Evolutionary conservation across 2,797 vertebrate species (phyloP), one percentile per base, ranked within the genome.

Genomic region (Hippoglossus hippoglossus): DNA sequence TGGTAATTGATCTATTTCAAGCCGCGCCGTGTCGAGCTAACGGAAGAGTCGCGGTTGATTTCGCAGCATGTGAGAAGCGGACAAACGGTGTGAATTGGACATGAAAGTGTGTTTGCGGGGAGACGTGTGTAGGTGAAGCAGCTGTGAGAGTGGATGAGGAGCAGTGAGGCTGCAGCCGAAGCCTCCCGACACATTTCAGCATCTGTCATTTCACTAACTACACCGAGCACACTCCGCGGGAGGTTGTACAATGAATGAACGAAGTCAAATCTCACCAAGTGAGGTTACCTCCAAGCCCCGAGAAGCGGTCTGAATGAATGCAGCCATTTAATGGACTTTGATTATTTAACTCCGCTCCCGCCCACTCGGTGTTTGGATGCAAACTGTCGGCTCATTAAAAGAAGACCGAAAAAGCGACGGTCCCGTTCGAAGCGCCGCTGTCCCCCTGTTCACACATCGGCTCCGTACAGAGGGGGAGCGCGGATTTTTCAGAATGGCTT

Each of bases 1-100:
- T 22, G 52, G 34, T 50, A 50, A 72, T 72, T 58, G 36, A 22
- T 39, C 59, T 68, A 54, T 65, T 61, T 63, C 36, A 46, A 67
- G 60, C n/a, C 19, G 60, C n/a, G 18, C 41, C 15, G 22, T 7
- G 24, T 12, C 13, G 21, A 5, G 50, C 21, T 22, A 3, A 15
- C 22, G 5, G 25, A 18, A 2, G 24, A 26, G 15, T 18, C 28
- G 53, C 13, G 13, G 56, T 24, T 11, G n/a, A 22, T n/a, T 11
- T 9, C 6, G 24, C 18, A 59, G 54, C 49, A 11, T 44, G 31
- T 58, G 58, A 63, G 34, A 47, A 39, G 36, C 36, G 11, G 36
- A 39, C 12, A 12, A 46, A 46, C 18, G 44, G 16, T 6, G 12
- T 19, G 44, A 46, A 46, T 6, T 19, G 2, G 44, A 13, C 5